Conservation (phyloP, 1,140 invertebrate genomes). For the Cydia strobilella region DNA sequence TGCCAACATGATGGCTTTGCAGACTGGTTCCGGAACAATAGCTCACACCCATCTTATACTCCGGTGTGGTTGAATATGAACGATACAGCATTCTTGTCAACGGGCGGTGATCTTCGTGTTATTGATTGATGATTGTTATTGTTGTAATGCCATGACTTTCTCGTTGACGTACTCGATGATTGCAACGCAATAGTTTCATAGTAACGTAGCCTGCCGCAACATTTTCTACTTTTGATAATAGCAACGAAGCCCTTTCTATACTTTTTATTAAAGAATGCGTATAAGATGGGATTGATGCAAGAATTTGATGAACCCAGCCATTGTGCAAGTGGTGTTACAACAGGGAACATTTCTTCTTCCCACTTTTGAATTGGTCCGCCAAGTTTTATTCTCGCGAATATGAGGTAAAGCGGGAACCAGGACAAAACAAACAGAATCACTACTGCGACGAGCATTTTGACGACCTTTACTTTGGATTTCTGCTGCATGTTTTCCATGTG, state of each 20-base stretch:
- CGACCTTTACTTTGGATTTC: slow-evolving; percentile 95
- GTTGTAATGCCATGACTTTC: slow-evolving; percentile 91
- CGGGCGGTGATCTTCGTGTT: slow-evolving; percentile 82
- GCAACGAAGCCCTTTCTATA: slow-evolving; percentile 96
- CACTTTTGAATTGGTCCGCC: slow-evolving; percentile 85
- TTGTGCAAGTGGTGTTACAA: slow-evolving; percentile 94
- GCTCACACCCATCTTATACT: slow-evolving; percentile 56
- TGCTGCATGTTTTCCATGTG: slow-evolving; percentile 95
- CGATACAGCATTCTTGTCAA: slow-evolving; percentile 86
- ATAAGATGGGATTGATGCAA: slow-evolving; percentile 98
- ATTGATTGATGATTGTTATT: slow-evolving; percentile 84
- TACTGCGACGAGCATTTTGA: slow-evolving; percentile 98
- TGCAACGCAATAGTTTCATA: slow-evolving; percentile 92
- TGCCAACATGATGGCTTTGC: background rate
- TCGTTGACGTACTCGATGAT: slow-evolving; percentile 89
- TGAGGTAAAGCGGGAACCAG: slow-evolving; percentile 96
- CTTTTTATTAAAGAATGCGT: slow-evolving; percentile 98
- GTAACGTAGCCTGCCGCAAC: slow-evolving; percentile 90
- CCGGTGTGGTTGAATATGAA: slow-evolving; percentile 84
- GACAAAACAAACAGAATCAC: slow-evolving; percentile 96
- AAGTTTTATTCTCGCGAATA: slow-evolving; percentile 93
- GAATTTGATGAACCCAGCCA: slow-evolving; percentile 98
- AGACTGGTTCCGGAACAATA: slow-evolving; percentile 34
- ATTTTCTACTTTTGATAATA: slow-evolving; percentile 90
- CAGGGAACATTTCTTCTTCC: slow-evolving; percentile 89